Base-by-base conservation (phyloP, 2,113 vertebrate species). In the Himantopus leucocephalus region DNA sequence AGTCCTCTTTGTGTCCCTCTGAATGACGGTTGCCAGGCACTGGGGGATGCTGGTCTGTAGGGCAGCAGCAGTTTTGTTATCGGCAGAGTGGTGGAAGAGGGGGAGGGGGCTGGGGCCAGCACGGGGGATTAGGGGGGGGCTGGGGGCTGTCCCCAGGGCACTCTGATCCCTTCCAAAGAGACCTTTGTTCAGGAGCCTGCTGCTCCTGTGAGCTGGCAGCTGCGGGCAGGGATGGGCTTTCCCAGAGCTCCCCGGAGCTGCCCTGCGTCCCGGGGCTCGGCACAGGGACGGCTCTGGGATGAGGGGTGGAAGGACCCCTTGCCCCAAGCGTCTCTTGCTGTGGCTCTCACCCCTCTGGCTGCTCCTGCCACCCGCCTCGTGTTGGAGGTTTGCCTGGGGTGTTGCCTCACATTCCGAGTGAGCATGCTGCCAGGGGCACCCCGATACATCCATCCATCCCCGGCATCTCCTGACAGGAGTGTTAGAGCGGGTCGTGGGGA, bases 1-100 rank as follows among this genome's bases (percentile, higher is more conserved):
- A 24, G 73, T 60, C 79, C 62, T 83, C 48, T 96, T 96, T 92
- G 94, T 94, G 81, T 91, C 92, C 83, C 72, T 72, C 83, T 94
- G 82, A 95, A 95, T 88, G 90, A 29, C 34, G 29, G 98, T 98
- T 98, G 98, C 98, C 97, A 97, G 92, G 98, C 89, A 58, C 95
- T 91, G 43, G 92, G 95, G 96, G 97, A 96, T 96, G 88, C 95
- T 80, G 78, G 91, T 94, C 95, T 20, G 22, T 81, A 79, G 96
- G 77, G 79, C 95, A 59, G 94, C 60, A 12, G 77, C 20, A 5
- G 87, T 91, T 97, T 96, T 98, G 97, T 98, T 98, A 94, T 92
- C 96, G 39, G 34, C 80, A 9, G 34, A 71, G 43, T 6, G 48
- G 70, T 41, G 86, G 88, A 55, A 58, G 90, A 88, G 95, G 86